These are phyloP conservation scores for Bungarus multicinctus DNA, from an alignment of 2,113 vertebrate genomes.

Conservation along the genomic window DNA sequence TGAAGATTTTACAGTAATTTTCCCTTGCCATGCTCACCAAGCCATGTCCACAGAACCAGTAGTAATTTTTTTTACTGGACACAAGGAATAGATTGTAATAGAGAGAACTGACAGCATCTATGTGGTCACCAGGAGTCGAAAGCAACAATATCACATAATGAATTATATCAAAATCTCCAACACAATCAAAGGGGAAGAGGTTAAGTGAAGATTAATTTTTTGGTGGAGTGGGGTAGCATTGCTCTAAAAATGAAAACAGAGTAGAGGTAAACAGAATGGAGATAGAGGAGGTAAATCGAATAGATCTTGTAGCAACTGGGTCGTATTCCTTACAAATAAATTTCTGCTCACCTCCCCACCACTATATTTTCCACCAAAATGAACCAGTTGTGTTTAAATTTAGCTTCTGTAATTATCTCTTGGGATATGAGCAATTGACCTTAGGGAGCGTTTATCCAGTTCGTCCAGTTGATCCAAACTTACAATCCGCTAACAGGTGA, in stretches of 20 bases:
- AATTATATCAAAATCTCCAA: neutral
- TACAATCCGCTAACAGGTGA: neutral
- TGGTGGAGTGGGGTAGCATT: neutral
- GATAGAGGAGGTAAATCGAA: neutral
- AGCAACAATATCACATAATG: neutral
- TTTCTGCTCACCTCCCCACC: neutral
- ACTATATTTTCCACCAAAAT: neutral
- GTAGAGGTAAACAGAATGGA: neutral
- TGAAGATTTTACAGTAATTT: too few relatives aligned
- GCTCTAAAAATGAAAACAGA: neutral
- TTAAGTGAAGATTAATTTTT: neutral
- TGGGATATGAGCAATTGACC: neutral
- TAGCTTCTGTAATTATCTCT: neutral
- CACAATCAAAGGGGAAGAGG: neutral
- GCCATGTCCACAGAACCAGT: too few relatives aligned
- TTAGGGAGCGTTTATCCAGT: neutral
- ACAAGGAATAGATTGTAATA: too few relatives aligned
- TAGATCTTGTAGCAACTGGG: too few relatives aligned
- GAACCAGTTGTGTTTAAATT: neutral
- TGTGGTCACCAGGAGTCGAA: neutral
- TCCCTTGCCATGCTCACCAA: too few relatives aligned
- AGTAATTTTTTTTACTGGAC: too few relatives aligned
- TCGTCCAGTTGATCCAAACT: neutral
- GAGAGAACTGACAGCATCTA: neutral
- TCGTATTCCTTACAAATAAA: neutral